Conservation (phyloP, 2,888 invertebrate genomes). For the Eumerus sabulonum region DNA sequence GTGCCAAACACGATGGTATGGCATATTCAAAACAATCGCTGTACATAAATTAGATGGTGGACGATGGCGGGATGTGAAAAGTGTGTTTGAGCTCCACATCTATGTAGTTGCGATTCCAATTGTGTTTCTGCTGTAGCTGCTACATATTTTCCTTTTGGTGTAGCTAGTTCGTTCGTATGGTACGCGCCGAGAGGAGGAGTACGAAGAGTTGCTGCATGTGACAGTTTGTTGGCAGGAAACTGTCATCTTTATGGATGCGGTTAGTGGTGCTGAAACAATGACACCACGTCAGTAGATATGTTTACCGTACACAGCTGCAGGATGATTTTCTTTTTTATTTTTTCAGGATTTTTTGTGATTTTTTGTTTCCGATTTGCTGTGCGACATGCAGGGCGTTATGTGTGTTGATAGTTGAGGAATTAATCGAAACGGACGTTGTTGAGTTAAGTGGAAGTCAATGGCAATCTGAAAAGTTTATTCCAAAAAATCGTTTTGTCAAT, state of each 20-base stretch:
- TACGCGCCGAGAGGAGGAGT: slow-evolving; percentile 5
- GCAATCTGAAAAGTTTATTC: too few species aligned
- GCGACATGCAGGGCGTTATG: too few species aligned
- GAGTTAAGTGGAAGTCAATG: too few species aligned
- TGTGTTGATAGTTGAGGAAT: too few species aligned
- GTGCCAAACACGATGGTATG: slow-evolving; percentile 29
- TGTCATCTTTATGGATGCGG: slow-evolving; percentile 38
- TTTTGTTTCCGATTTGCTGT: too few species aligned
- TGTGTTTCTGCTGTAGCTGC: background rate
- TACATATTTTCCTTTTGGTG: too few species aligned
- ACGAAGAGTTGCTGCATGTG: background rate
- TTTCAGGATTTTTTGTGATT: too few species aligned
- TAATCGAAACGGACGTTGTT: too few species aligned
- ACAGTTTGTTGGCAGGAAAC: slow-evolving; percentile 21
- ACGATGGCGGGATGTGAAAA: slow-evolving; percentile 18
- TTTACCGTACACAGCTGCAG: too few species aligned
- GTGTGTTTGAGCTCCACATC: slow-evolving; percentile 29
- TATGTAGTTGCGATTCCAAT: slow-evolving; percentile 5
- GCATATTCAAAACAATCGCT: slow-evolving; percentile 45
- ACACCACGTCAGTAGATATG: slow-evolving; percentile 14
- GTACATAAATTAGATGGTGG: slow-evolving; percentile 47
- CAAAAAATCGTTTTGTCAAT: too few species aligned
- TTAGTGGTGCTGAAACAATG: slow-evolving; percentile 14
- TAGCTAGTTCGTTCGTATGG: slow-evolving; percentile 6
- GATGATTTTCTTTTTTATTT: too few species aligned